Evolutionary conservation across 1,140 invertebrate species (phyloP).

Genomic region (Contarinia nasturtii): DNA sequence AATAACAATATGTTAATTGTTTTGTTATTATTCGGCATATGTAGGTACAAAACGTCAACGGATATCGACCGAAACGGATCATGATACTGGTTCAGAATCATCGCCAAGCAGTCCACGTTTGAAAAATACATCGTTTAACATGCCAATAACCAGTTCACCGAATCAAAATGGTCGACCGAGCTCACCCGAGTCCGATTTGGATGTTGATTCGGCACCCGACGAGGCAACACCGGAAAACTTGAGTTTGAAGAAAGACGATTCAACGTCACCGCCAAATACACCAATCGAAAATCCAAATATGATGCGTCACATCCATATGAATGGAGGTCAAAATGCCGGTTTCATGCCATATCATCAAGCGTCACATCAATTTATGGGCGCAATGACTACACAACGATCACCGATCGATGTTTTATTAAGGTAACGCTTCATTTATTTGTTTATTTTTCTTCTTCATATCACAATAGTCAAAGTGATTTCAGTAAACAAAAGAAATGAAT

Average conservation of each 20-base stretch:
- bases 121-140: slow-evolving; percentile 24
- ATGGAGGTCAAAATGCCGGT: slow-evolving; percentile 13
- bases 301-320: slow-evolving; percentile 14
- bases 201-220: slow-evolving; percentile 28
- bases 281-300: slow-evolving; percentile 18
- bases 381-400: slow-evolving; percentile 32
- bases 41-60: slow-evolving; percentile 33
- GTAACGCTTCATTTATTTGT: background rate
- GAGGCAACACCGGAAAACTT: slow-evolving; percentile 40
- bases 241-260: slow-evolving; percentile 30
- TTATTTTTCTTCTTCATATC: no score
- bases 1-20: no score
- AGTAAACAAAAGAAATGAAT: no score
- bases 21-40: no score
- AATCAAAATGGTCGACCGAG: slow-evolving; percentile 23
- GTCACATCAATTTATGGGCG: slow-evolving; percentile 25
- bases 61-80: slow-evolving; percentile 21
- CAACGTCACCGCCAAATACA: slow-evolving; percentile 19
- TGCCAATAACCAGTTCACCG: slow-evolving; percentile 24
- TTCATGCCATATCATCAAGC: slow-evolving; percentile 26
- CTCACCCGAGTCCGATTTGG: slow-evolving; percentile 28
- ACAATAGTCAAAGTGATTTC: no score
- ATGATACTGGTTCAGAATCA: slow-evolving; percentile 26
- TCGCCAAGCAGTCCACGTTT: slow-evolving; percentile 28
- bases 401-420: slow-evolving; percentile 54